Percentiles rank a stretch among this genome's conserved stretches.
phyloP scores from a whole-genome alignment of 2,888 invertebrate species.

The Lithodes maja region DNA sequence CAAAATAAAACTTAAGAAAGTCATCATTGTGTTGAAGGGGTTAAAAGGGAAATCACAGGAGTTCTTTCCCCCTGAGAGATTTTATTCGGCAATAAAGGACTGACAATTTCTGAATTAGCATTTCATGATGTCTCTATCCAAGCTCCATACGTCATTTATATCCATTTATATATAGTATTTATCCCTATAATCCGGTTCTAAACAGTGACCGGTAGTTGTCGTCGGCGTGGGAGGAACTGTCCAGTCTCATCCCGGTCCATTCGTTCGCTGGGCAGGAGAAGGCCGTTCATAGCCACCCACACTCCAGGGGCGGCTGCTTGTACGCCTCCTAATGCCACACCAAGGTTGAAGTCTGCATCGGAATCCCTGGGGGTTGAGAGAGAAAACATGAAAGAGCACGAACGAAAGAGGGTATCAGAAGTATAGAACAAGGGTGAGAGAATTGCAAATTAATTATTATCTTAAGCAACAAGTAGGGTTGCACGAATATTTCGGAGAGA shows the following conservation, averaged over 20 bases:
- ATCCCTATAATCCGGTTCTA: background rate
- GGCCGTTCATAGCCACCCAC: slow-evolving; percentile 64
- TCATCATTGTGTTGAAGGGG: no score
- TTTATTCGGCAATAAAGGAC: no score
- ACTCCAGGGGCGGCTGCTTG: slow-evolving; percentile 53
- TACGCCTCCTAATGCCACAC: slow-evolving; percentile 59
- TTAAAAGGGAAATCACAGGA: no score
- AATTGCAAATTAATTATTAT: background rate
- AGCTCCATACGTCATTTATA: no score
- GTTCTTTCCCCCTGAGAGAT: no score
- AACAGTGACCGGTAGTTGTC: slow-evolving; percentile 49
- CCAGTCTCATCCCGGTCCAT: slow-evolving; percentile 50
- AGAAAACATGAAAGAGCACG: background rate
- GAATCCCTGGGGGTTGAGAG: slow-evolving; percentile 35
- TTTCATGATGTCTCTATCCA: no score
- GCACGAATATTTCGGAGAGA: slow-evolving; percentile 26
- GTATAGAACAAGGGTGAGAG: no score
- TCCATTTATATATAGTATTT: no score
- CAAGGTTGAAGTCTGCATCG: slow-evolving; percentile 66
- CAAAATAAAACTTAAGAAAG: no score
- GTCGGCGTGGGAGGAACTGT: slow-evolving; percentile 54
- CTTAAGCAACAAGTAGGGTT: background rate
- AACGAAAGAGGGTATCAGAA: background rate
- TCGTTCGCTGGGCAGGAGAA: slow-evolving; percentile 43
- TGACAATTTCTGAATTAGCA: no score